Base-by-base conservation (phyloP, 1,140 invertebrate genomes). In the Leucophenga varia region DNA sequence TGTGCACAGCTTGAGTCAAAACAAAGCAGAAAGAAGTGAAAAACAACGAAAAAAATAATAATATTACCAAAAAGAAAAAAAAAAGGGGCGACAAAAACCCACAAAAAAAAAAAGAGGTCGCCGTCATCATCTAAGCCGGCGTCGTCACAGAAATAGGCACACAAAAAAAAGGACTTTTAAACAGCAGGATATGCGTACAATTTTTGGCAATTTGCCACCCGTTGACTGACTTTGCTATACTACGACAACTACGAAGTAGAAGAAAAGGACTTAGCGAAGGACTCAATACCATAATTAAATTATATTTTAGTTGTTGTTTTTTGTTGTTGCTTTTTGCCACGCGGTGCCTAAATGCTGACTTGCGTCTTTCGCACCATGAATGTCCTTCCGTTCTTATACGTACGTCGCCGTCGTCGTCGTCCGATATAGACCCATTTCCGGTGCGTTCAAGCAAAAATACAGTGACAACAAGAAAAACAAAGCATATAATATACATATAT, bases 251-350 rank as follows among this genome's bases (percentile, higher is more conserved):
- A n/a, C 20, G 28, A 7, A 18, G 40, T 34, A 22, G 34, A 38
- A 36, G 50, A n/a, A n/a, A n/a, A n/a, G n/a, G n/a, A n/a, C n/a
- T n/a, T n/a, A n/a, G n/a, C n/a, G n/a, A n/a, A n/a, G n/a, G n/a
- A n/a, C n/a, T n/a, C n/a, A n/a, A n/a, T n/a, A n/a, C 63, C 63
- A 67, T 67, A 67, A 67, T 67, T 67, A 63, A 67, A 67, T 67
- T 67, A 67, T 64, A 67, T 40, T 61, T 54, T 25, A 46, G 35
- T 39, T 46, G n/a, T n/a, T 13, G 14, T 19, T 16, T 19, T 16
- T 9, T 12, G 35, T 6, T 16, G 13, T 38, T 40, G 43, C 40
- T 35, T 46, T 25, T 25, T 44, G 31, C 20, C 47, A 40, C 43
- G 32, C 45, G n/a, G n/a, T n/a, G 53, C 59, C 50, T 64, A 25